Evolutionary conservation across 2,113 vertebrate genomes (phyloP).

Genomic region (Corythornis cristatus): DNA sequence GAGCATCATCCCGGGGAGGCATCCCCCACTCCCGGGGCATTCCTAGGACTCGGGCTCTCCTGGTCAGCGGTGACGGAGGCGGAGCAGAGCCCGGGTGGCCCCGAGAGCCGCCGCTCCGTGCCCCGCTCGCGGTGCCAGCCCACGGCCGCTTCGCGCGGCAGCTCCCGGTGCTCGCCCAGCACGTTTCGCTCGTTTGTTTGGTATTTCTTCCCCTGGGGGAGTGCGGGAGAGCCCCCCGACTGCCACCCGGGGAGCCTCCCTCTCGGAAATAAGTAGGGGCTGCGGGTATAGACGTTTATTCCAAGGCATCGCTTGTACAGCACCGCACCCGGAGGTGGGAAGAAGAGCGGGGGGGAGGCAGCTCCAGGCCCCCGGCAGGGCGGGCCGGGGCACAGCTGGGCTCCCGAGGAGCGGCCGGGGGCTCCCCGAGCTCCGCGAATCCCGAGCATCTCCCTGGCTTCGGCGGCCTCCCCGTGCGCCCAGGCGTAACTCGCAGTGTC

Average conservation of each 20-base stretch:
- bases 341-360: neutral
- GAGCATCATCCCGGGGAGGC: neutral
- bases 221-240: neutral
- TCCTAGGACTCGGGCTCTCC: neutral
- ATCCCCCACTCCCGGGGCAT: neutral
- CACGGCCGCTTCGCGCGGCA: neutral
- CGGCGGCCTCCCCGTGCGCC: neutral
- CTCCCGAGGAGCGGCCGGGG: too few species aligned
- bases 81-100: neutral
- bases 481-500: neutral
- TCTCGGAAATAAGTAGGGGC: neutral
- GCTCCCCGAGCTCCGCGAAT: neutral
- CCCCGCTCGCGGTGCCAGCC: neutral
- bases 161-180: neutral
- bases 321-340: neutral
- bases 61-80: too few species aligned
- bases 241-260: neutral
- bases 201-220: neutral
- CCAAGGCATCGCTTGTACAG: conserved; percentile 15
- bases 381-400: neutral
- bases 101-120: neutral
- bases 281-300: conserved; percentile 18
- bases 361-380: neutral
- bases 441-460: neutral
- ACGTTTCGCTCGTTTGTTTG: neutral